phyloP scores from a whole-genome alignment of 2,113 vertebrate genomes.

The Perca schrenkii region DNA sequence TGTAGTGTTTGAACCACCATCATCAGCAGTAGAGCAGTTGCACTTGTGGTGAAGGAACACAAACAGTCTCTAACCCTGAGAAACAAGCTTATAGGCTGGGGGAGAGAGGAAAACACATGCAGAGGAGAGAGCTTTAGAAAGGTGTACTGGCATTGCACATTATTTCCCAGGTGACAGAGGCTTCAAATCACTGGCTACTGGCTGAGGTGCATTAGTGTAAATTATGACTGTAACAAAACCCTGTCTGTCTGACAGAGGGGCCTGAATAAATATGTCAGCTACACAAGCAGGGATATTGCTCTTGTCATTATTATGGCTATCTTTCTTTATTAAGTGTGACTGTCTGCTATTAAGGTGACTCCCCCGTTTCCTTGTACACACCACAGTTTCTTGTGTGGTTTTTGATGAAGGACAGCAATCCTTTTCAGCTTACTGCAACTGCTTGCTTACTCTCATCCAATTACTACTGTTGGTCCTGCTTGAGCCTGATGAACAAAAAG shows the following conservation, averaged over 20 bases:
- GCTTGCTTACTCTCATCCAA: slow-evolving; percentile 16
- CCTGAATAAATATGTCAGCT: slow-evolving; percentile 61
- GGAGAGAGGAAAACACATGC: not conserved
- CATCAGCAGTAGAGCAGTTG: not conserved
- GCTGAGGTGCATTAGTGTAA: slow-evolving; percentile 64
- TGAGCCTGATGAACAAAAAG: slow-evolving; percentile 12
- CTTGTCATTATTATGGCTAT: slow-evolving; percentile 51
- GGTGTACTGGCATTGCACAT: slow-evolving; percentile 12
- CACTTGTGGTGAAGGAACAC: not conserved
- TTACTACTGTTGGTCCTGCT: slow-evolving; percentile 39
- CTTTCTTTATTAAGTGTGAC: slow-evolving; percentile 58
- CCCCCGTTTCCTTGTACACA: not conserved
- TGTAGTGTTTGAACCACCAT: not conserved
- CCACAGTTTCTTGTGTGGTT: not conserved
- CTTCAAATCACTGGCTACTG: slow-evolving; percentile 44
- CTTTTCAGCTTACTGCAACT: not conserved
- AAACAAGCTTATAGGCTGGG: slow-evolving; percentile 4
- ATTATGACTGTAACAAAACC: slow-evolving; percentile 58
- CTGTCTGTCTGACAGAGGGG: slow-evolving; percentile 32
- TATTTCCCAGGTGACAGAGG: slow-evolving; percentile 72
- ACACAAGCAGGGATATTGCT: slow-evolving; percentile 52
- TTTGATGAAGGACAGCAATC: slow-evolving; percentile 31
- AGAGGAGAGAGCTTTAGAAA: slow-evolving; percentile 14
- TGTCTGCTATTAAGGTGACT: slow-evolving; percentile 42
- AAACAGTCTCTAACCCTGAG: slow-evolving; percentile 10